These are phyloP conservation scores for Epizoanthus scotinus DNA, from an alignment of 92 coral and sea anemone genomes.

Conservation along the genomic window DNA sequence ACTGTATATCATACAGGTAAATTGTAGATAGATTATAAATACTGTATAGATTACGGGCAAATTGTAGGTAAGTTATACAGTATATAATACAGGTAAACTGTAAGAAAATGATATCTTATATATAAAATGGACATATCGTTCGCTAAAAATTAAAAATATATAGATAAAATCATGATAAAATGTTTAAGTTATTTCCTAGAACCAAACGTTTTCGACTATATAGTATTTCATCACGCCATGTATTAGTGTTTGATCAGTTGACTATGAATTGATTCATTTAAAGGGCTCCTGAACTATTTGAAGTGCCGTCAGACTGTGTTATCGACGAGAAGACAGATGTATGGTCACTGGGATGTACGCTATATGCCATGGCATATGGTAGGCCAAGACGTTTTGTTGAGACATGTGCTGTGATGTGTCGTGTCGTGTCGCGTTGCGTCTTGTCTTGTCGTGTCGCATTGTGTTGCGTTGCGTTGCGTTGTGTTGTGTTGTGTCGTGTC, in stretches of 20 bases:
- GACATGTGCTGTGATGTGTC: not conserved
- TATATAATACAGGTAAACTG: no score
- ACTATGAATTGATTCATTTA: not conserved
- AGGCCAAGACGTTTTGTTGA: not conserved
- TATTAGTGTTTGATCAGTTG: not conserved
- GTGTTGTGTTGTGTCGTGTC: not conserved
- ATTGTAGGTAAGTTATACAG: no score
- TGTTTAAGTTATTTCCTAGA: no score
- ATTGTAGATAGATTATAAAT: no score
- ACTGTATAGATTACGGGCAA: no score
- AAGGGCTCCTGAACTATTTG: slow-evolving; percentile 99
- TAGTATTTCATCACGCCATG: no score
- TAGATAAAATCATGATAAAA: no score
- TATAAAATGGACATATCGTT: no score
- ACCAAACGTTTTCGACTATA: no score
- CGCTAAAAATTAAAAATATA: no score
- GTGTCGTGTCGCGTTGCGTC: not conserved
- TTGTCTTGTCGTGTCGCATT: no score
- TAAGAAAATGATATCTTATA: no score
- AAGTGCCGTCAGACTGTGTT: slow-evolving; percentile 95
- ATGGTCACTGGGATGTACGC: slow-evolving; percentile 97
- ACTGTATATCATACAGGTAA: not conserved
- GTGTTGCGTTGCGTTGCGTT: not conserved
- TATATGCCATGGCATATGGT: slow-evolving; percentile 99
- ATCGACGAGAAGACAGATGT: slow-evolving; percentile 92